Base-by-base conservation (phyloP, 2,113 vertebrate genomes). In the Serilophus lunatus region DNA sequence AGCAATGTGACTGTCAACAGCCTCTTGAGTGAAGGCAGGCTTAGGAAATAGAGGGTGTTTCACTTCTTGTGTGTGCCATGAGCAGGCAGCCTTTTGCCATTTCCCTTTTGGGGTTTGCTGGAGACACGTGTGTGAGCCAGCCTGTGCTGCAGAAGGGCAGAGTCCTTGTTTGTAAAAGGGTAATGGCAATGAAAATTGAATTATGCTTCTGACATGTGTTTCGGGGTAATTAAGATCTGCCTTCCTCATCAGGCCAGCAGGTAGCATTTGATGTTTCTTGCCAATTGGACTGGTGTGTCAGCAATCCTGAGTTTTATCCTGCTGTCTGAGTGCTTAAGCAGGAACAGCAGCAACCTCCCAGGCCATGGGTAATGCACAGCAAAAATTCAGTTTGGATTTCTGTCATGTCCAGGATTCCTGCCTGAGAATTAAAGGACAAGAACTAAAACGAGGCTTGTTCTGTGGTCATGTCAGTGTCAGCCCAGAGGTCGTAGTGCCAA, bases 381-480 rank as follows among this genome's bases (percentile, higher is more conserved):
- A 86, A 68, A 84, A 92, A 40, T 16, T 26, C 29, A 38, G 33
- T 22, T 24, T 47, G 38, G 18, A 36, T 75, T 92, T 91, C 56
- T 81, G 33, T 50, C 0, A 0, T 53, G 51, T 50, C 29, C 15
- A 35, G 83, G 36, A 50, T 63, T 88, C 28, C 60, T 51, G 24
- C 24, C 35, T 2, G 0, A 71, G 65, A 84, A 71, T 44, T 60
- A 36, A 56, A 88, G 72, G 45, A 40, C 59, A 40, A 51, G 61
- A 79, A 35, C 36, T 77, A 17, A 74, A 66, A 40, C 24, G 33
- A 54, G 42, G 17, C 23, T 88, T 69, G 16, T 65, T 50, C 24
- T 65, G 17, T 60, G 49, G 6, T 24, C 0, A 0, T 79, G 61
- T 53, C 33, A 51, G 8, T 4, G 9, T 68, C 16, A 88, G 51